Conservation (phyloP, 2,797 vertebrate genomes). For the Acrossocheilus fasciatus region DNA sequence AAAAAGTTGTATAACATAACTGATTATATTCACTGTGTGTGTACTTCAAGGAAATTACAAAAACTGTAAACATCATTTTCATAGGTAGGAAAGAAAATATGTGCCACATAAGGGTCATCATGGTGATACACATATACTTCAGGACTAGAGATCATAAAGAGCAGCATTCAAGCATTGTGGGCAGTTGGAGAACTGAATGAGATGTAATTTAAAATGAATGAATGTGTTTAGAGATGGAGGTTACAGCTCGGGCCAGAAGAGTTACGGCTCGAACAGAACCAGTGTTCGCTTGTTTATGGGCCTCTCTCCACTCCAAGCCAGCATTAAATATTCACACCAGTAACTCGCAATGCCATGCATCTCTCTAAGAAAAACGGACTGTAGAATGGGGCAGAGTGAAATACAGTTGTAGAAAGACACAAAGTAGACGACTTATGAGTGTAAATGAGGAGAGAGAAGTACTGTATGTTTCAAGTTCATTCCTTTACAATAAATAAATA, state of each 20-base stretch:
- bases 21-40: conserved; percentile 42
- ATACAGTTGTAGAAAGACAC: background rate
- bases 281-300: conserved; percentile 31
- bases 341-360: conserved; percentile 6
- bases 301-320: background rate
- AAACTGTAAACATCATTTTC: conserved; percentile 51
- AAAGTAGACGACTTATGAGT: background rate
- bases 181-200: conserved; percentile 33
- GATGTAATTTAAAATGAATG: conserved; percentile 59
- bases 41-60: conserved; percentile 27
- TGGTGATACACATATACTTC: conserved; percentile 48
- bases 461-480: conserved; percentile 19
- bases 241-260: conserved; percentile 29
- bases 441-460: conserved; percentile 13
- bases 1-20: background rate
- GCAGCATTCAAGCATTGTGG: conserved; percentile 4
- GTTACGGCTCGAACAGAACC: conserved; percentile 26
- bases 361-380: background rate
- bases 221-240: conserved; percentile 53
- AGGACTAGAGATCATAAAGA: conserved; percentile 47
- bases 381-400: conserved; percentile 7
- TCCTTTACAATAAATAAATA: conserved; percentile 33
- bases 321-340: conserved; percentile 48
- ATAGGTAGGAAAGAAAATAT: conserved; percentile 45
- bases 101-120: conserved; percentile 49